Conservation (phyloP, 1,140 invertebrate species). For the Odontomachus brunneus region DNA sequence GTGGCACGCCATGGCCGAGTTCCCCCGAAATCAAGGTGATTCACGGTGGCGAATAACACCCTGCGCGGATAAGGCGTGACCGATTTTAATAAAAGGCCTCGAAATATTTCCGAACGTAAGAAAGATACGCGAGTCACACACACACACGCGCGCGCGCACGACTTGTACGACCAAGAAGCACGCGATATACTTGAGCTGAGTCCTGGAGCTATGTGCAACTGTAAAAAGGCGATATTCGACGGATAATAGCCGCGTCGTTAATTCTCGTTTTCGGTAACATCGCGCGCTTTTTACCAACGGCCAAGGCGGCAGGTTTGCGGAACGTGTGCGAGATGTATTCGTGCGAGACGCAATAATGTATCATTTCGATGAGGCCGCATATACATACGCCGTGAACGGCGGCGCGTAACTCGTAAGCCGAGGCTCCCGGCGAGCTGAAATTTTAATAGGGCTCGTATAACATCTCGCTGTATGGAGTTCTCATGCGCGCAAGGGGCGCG, state of each 20-base stretch:
- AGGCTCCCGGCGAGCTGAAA: constrained; percentile 41
- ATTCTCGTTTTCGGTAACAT: constrained; percentile 40
- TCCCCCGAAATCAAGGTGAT: constrained; percentile 10
- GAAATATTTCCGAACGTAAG: constrained; percentile 20
- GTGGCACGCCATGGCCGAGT: neutral
- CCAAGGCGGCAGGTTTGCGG: neutral
- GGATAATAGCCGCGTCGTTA: constrained; percentile 34
- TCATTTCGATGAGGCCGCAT: constrained; percentile 54
- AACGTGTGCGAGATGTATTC: constrained; percentile 8
- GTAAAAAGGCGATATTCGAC: neutral
- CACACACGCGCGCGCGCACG: neutral
- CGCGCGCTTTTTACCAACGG: neutral
- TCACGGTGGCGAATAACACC: neutral
- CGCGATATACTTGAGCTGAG: too few relatives aligned
- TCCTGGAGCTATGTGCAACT: neutral
- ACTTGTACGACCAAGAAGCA: neutral
- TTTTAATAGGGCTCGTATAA: constrained; percentile 54
- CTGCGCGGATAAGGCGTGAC: neutral
- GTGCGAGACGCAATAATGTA: constrained; percentile 46
- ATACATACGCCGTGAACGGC: too few relatives aligned
- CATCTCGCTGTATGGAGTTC: constrained; percentile 15
- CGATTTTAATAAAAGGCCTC: constrained; percentile 21
- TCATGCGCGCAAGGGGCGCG: too few relatives aligned
- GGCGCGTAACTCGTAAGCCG: constrained; percentile 46
- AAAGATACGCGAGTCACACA: neutral